These are phyloP conservation scores for Taphrorychus bicolor DNA, from an alignment of 2,888 invertebrate genomes.

Conservation along the genomic window DNA sequence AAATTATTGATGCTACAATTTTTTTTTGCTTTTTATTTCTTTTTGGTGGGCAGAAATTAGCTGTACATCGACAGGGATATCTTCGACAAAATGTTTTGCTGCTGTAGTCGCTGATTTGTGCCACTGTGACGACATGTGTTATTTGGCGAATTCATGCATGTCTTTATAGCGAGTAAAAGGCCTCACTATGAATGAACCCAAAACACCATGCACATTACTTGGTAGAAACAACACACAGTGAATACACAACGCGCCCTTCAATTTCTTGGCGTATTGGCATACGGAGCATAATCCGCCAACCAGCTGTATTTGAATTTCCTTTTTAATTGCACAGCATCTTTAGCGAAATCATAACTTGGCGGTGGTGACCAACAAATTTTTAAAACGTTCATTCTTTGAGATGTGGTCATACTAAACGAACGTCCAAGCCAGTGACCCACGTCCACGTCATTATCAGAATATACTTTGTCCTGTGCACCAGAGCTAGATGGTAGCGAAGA, in stretches of 20 bases:
- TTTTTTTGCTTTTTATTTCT: constrained; percentile 41
- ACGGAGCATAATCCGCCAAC: too few relatives aligned
- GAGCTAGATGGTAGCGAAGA: too few relatives aligned
- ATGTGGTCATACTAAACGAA: too few relatives aligned
- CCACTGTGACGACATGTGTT: constrained; percentile 9
- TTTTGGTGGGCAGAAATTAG: constrained; percentile 8
- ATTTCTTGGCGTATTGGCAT: neutral
- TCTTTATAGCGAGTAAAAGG: constrained; percentile 16
- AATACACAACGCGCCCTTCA: constrained; percentile 14
- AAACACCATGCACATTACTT: constrained; percentile 5
- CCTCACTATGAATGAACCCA: constrained; percentile 9
- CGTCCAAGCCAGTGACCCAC: too few relatives aligned
- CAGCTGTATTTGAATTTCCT: constrained; percentile 15
- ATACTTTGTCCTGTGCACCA: too few relatives aligned
- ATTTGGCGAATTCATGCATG: constrained; percentile 14
- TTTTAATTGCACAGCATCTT: constrained; percentile 19
- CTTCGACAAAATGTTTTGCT: constrained; percentile 13
- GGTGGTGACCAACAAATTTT: constrained; percentile 10
- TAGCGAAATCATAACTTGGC: constrained; percentile 15
- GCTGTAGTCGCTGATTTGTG: constrained; percentile 7
- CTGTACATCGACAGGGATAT: constrained; percentile 26
- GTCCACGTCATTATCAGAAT: too few relatives aligned
- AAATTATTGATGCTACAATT: constrained; percentile 43
- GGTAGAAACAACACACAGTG: constrained; percentile 16
- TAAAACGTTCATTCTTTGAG: constrained; percentile 9